phyloP scores from a whole-genome alignment of 2,797 vertebrate genomes.

The Coluber constrictor region DNA sequence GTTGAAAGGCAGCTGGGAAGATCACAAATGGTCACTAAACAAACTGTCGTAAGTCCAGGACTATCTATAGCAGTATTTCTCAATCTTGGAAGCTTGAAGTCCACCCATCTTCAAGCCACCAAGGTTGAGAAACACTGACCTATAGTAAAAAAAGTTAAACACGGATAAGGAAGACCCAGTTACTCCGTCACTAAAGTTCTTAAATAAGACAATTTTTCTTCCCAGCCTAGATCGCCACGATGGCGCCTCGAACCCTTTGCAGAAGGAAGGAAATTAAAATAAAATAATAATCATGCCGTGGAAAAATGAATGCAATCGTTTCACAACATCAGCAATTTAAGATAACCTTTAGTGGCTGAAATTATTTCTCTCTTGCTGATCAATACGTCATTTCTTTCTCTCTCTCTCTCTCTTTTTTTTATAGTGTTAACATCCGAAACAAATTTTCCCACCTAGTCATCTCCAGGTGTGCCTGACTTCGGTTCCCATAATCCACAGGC shows the following conservation, averaged over 20 bases:
- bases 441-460: too few species aligned
- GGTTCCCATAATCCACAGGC: too few species aligned
- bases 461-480: too few species aligned
- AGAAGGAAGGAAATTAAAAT: neutral
- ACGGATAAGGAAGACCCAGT: neutral
- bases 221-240: neutral
- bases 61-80: neutral
- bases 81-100: too few species aligned
- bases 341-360: neutral
- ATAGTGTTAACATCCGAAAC: too few species aligned
- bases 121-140: too few species aligned
- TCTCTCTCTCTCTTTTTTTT: too few species aligned
- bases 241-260: too few species aligned
- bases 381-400: neutral
- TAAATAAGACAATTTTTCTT: neutral
- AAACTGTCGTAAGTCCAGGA: too few species aligned
- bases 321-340: neutral
- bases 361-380: neutral
- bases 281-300: neutral
- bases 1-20: too few species aligned
- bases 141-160: neutral
- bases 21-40: too few species aligned
- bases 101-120: too few species aligned
- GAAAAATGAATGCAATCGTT: neutral
- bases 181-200: neutral